Conservation (phyloP, 1,140 invertebrate species). For the Hyles vespertilio region DNA sequence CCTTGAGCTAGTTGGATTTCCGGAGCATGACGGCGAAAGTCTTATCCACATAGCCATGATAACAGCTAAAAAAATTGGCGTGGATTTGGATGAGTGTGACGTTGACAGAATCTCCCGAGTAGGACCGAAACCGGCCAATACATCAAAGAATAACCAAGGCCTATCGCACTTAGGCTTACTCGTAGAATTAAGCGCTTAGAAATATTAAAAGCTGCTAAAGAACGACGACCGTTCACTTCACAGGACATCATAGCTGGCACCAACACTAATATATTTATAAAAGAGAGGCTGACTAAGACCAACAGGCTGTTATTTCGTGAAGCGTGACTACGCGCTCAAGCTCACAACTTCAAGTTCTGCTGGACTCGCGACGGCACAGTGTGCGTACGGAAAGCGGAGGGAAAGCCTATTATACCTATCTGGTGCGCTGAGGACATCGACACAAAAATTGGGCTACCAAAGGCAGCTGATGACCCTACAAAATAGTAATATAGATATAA, state of each 20-base stretch:
- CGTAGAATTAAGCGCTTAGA: neutral
- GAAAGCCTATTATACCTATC: neutral
- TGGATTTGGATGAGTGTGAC: constrained; percentile 3
- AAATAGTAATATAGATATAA: too few relatives aligned
- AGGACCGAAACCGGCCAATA: neutral
- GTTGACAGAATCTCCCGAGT: constrained; percentile 1
- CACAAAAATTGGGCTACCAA: neutral
- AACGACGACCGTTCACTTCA: constrained; percentile 1
- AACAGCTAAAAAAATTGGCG: constrained; percentile 9
- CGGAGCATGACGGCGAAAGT: constrained; percentile 7
- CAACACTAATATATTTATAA: neutral
- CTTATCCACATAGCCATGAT: neutral
- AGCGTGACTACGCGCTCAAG: neutral
- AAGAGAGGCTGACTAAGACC: constrained; percentile 4
- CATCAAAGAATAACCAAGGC: neutral
- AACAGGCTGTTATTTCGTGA: constrained; percentile 10
- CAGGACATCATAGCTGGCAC: neutral
- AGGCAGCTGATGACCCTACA: neutral
- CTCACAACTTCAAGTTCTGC: constrained; percentile 5
- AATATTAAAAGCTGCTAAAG: constrained; percentile 5
- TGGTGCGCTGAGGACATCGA: neutral
- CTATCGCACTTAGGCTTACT: constrained; percentile 1
- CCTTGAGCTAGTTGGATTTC: constrained; percentile 8
- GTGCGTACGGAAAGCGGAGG: constrained; percentile 2
- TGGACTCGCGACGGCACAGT: constrained; percentile 4